Evolutionary conservation across 1,140 invertebrate genomes (phyloP).

Genomic region (Apocrypta bakeri): DNA sequence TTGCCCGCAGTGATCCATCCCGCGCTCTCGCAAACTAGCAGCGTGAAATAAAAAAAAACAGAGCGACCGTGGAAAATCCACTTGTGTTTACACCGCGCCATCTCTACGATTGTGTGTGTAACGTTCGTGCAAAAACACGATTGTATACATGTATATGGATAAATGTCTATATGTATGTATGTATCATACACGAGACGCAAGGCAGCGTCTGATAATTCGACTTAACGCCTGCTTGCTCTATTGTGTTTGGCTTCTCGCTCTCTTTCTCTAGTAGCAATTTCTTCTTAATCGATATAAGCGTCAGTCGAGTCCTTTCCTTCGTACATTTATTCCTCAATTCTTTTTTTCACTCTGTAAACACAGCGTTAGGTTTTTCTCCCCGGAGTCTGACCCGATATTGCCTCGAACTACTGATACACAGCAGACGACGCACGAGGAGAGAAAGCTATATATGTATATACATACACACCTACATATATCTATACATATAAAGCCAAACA

Average conservation of each 20-base stretch:
- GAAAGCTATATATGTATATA: background rate
- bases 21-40: background rate
- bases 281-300: slow-evolving; percentile 4
- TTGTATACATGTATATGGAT: no score
- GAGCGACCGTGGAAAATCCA: background rate
- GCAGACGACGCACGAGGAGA: background rate
- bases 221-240: background rate
- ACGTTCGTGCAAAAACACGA: no score
- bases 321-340: no score
- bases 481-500: no score
- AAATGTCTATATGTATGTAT: background rate
- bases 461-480: no score
- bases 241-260: background rate
- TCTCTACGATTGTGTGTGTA: no score
- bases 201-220: background rate
- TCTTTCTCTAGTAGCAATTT: background rate
- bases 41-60: background rate
- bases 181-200: no score
- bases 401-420: background rate
- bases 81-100: background rate
- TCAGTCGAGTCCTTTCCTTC: background rate
- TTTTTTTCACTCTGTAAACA: no score
- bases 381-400: background rate
- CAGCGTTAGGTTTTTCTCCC: no score
- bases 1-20: background rate